Conservation (phyloP, 1,140 invertebrate genomes). For the Drosophila sp. region DNA sequence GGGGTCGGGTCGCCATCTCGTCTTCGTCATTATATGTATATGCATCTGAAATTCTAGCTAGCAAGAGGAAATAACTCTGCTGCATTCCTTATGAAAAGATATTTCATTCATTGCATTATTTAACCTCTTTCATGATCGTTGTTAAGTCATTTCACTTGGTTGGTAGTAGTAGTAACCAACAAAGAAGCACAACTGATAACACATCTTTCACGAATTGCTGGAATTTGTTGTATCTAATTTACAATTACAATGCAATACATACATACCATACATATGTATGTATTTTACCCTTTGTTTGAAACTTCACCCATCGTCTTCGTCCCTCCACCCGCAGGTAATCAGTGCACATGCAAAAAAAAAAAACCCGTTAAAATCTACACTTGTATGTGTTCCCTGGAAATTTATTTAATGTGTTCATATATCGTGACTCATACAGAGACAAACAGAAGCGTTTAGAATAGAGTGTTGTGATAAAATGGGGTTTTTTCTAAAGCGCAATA, state of each 20-base stretch:
- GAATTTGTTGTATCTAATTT: no score
- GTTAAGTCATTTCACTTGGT: not conserved
- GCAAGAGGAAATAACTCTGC: not conserved
- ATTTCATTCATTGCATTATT: not conserved
- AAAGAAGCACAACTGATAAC: not conserved
- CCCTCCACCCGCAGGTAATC: not conserved
- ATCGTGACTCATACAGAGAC: not conserved
- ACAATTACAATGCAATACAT: no score
- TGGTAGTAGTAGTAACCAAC: not conserved
- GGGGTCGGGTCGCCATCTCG: not conserved
- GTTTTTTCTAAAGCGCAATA: conserved; percentile 2
- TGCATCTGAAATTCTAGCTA: not conserved
- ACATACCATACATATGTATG: not conserved
- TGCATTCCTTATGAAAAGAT: not conserved
- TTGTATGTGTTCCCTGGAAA: conserved; percentile 5
- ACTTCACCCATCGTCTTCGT: not conserved
- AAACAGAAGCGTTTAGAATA: not conserved
- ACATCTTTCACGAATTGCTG: not conserved
- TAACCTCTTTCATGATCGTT: conserved; percentile 7
- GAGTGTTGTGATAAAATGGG: not conserved
- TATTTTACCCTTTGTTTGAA: not conserved
- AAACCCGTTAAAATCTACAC: conserved; percentile 1
- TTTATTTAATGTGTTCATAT: not conserved
- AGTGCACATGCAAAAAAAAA: not conserved
- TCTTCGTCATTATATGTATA: not conserved